These are phyloP conservation scores for Mixornis gularis DNA, from an alignment of 2,113 vertebrate species.

Conservation along the genomic window DNA sequence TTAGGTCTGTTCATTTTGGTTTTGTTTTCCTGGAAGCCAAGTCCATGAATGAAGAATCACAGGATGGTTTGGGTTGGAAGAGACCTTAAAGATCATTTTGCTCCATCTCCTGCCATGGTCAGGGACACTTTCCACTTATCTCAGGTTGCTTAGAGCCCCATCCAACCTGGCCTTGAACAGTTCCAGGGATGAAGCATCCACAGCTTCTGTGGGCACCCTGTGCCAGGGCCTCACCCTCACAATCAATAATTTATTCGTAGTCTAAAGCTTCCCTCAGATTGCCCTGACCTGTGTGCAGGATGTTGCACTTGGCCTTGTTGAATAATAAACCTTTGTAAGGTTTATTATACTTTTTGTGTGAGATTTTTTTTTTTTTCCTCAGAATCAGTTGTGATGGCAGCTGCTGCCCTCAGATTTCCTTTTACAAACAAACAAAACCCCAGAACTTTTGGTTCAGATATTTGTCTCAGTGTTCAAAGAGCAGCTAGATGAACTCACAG, in stretches of 20 bases:
- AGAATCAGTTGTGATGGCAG: neutral
- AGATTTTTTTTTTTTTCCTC: neutral
- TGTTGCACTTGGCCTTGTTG: neutral
- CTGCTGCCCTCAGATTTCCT: neutral
- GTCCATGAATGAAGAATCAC: neutral
- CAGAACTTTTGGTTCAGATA: neutral
- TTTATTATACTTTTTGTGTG: neutral
- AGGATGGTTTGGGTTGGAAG: neutral
- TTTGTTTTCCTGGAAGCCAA: neutral
- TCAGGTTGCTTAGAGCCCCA: neutral
- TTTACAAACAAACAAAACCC: neutral
- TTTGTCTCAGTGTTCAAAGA: neutral
- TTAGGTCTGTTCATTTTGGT: neutral
- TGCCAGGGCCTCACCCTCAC: neutral
- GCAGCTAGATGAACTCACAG: neutral
- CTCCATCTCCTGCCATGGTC: neutral
- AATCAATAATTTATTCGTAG: neutral
- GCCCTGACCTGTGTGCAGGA: neutral
- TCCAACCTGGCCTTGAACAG: neutral
- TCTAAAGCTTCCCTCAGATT: neutral
- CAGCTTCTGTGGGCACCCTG: neutral
- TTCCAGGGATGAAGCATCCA: neutral
- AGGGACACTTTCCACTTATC: neutral
- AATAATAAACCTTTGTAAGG: neutral
- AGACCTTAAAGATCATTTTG: neutral